These are phyloP conservation scores for Agrypnus murinus DNA, from an alignment of 2,888 invertebrate species.

Conservation along the genomic window DNA sequence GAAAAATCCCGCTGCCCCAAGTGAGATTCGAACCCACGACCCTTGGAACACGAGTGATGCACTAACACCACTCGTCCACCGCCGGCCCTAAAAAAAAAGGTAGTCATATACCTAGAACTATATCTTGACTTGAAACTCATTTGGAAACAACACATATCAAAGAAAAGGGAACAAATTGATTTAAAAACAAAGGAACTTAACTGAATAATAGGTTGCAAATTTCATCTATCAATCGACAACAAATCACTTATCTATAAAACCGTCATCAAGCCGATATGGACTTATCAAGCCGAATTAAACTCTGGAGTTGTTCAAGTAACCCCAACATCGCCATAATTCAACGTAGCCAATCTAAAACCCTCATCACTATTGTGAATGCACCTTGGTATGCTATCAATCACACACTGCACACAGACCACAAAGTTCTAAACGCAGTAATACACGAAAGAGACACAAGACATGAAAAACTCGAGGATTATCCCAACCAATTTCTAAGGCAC, in stretches of 20 bases:
- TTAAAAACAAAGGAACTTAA: neutral
- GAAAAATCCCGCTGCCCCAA: no score
- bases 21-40: no score
- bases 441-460: neutral
- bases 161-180: constrained; percentile 3
- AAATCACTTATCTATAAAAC: neutral
- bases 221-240: constrained; percentile 15
- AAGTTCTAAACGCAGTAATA: neutral
- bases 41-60: no score
- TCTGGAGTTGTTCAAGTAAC: neutral
- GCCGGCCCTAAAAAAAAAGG: no score
- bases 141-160: constrained; percentile 13
- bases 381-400: neutral
- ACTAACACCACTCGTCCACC: no score
- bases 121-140: constrained; percentile 6
- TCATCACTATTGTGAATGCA: neutral
- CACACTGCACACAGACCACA: neutral
- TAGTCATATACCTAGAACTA: constrained; percentile 8
- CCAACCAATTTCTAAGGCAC: no score
- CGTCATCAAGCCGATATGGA: no score
- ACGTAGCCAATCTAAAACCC: neutral
- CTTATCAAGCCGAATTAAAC: neutral
- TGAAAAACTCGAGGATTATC: neutral
- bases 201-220: no score
- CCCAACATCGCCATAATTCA: neutral